These are phyloP conservation scores for Cotesia glomerata DNA, from an alignment of 1,140 invertebrate genomes.

Conservation along the genomic window DNA sequence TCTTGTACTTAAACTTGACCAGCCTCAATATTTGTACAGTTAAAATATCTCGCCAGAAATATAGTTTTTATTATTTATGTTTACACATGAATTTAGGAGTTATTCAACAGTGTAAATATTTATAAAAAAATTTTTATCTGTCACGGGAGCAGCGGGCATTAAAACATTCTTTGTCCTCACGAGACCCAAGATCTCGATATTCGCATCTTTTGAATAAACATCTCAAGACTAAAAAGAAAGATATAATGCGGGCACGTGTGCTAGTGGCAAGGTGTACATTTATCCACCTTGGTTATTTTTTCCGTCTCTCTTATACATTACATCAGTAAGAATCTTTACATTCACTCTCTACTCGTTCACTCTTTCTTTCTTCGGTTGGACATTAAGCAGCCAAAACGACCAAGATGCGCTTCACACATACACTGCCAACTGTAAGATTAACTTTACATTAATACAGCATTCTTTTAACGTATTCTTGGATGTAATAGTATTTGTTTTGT, in stretches of 20 bases:
- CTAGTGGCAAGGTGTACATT: constrained; percentile 27
- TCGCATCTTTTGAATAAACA: not conserved
- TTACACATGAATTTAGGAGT: too few species aligned
- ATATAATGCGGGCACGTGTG: not conserved
- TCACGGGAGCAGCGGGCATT: not conserved
- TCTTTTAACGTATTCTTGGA: not conserved
- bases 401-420: not conserved
- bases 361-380: too few species aligned
- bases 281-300: constrained; percentile 10
- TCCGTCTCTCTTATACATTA: not conserved
- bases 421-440: not conserved
- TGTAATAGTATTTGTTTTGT: not conserved
- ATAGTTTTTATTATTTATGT: too few species aligned
- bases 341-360: not conserved
- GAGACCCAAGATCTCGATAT: constrained; percentile 45
- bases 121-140: not conserved
- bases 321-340: not conserved
- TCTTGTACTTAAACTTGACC: too few species aligned
- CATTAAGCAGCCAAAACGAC: too few species aligned
- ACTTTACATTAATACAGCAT: not conserved
- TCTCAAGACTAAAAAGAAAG: constrained; percentile 48
- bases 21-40: too few species aligned
- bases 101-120: too few species aligned
- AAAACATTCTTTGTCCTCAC: constrained; percentile 21
- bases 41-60: too few species aligned